These are phyloP conservation scores for Lithophane ornitopus DNA, from an alignment of 2,888 invertebrate genomes.

Conservation along the genomic window DNA sequence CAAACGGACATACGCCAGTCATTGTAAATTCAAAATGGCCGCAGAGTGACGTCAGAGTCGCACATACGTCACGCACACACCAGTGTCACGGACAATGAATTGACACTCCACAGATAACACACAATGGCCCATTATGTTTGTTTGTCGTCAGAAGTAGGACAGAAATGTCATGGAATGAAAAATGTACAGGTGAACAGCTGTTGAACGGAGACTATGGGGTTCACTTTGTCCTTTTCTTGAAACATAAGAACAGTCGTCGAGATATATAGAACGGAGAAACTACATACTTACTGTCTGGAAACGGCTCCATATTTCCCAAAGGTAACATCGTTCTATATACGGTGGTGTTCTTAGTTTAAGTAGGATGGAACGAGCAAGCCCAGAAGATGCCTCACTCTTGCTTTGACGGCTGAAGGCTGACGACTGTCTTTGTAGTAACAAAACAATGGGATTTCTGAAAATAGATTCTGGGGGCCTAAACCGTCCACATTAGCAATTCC, in stretches of 20 bases:
- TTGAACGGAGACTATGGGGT: not conserved
- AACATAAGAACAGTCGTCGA: not conserved
- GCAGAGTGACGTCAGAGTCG: constrained; percentile 26
- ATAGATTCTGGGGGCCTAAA: no score
- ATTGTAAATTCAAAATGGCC: constrained; percentile 51
- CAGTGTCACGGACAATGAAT: constrained; percentile 58
- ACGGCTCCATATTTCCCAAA: not conserved
- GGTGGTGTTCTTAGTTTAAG: not conserved
- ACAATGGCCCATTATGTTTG: constrained; percentile 62
- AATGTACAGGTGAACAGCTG: constrained; percentile 31
- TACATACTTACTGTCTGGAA: not conserved
- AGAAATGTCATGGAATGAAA: constrained; percentile 43
- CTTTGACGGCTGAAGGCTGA: no score
- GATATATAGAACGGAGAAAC: no score
- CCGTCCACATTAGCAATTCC: no score
- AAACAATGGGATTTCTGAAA: not conserved
- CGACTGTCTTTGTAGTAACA: not conserved
- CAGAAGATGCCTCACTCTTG: no score
- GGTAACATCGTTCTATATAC: not conserved
- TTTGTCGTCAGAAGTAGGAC: constrained; percentile 52
- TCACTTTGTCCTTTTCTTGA: not conserved
- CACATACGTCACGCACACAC: constrained; percentile 44
- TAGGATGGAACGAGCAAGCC: not conserved
- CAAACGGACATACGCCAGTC: constrained; percentile 49
- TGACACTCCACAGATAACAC: constrained; percentile 59